Conservation (phyloP, 2,113 vertebrate genomes). For the Panthera leo region DNA sequence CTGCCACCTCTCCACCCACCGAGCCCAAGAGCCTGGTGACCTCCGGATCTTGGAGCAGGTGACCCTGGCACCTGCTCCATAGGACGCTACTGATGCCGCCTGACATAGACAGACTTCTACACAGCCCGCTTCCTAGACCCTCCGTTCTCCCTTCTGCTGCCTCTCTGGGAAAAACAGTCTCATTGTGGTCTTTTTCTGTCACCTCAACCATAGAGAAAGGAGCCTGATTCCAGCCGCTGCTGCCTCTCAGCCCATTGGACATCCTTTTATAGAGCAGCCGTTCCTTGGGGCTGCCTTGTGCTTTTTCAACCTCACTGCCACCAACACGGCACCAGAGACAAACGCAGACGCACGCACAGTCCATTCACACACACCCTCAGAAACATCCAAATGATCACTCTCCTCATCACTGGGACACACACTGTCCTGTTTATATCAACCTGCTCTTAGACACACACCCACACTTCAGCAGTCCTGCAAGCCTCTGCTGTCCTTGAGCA, state of each 20-base stretch:
- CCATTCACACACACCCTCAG: background rate
- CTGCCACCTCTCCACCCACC: background rate
- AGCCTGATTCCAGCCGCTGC: background rate
- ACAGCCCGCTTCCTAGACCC: background rate
- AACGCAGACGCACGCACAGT: background rate
- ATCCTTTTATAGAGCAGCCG: background rate
- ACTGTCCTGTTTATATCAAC: background rate
- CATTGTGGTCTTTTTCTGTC: background rate
- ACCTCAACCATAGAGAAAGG: background rate
- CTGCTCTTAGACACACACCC: background rate
- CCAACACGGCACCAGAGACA: slow-evolving; percentile 21
- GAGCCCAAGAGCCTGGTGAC: background rate
- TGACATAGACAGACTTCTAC: background rate
- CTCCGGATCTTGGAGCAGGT: background rate
- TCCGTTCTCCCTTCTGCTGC: background rate
- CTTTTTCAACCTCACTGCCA: slow-evolving; percentile 28
- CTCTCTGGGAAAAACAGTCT: background rate
- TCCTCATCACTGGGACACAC: background rate
- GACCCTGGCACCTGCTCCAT: background rate
- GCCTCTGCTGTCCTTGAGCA: slow-evolving; percentile 45
- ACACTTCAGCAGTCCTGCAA: background rate
- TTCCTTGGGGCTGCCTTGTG: background rate
- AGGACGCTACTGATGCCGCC: background rate
- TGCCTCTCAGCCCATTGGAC: background rate
- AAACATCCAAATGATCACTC: background rate